A percentile compares a stretch with the other conserved stretches of the same genome.
phyloP scores from a whole-genome alignment of 2,797 vertebrate species.

The Trachops cirrhosus region DNA sequence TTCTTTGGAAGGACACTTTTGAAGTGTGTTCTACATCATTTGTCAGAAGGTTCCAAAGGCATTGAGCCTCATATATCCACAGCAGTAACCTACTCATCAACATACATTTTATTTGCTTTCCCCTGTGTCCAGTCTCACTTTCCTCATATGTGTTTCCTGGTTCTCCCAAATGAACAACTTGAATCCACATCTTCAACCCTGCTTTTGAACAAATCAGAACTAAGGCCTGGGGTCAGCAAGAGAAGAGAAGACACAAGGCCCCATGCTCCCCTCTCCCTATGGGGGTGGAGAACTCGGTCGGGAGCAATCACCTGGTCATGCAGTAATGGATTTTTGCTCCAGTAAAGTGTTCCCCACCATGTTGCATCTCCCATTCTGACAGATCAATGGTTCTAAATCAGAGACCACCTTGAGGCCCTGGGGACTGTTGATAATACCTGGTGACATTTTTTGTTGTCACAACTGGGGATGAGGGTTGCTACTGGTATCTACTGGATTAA shows the following conservation, averaged over 20 bases:
- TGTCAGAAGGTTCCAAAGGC: background rate
- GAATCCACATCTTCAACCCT: background rate
- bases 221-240: background rate
- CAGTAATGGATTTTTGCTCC: background rate
- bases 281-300: no score
- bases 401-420: background rate
- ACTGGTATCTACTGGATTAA: background rate
- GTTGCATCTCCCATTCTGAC: background rate
- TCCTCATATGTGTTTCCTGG: background rate
- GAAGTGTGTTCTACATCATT: background rate
- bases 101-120: background rate
- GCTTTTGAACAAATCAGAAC: background rate
- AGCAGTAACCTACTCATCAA: background rate
- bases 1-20: background rate
- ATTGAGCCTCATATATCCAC: background rate
- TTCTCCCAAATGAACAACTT: background rate
- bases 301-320: background rate
- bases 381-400: background rate
- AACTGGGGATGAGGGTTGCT: background rate
- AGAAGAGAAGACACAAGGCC: background rate
- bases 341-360: background rate
- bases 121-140: background rate
- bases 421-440: background rate
- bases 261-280: rapidly evolving
- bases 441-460: background rate